These are phyloP conservation scores for Amphiprion ocellaris DNA, from an alignment of 2,113 vertebrate species.

Conservation along the genomic window DNA sequence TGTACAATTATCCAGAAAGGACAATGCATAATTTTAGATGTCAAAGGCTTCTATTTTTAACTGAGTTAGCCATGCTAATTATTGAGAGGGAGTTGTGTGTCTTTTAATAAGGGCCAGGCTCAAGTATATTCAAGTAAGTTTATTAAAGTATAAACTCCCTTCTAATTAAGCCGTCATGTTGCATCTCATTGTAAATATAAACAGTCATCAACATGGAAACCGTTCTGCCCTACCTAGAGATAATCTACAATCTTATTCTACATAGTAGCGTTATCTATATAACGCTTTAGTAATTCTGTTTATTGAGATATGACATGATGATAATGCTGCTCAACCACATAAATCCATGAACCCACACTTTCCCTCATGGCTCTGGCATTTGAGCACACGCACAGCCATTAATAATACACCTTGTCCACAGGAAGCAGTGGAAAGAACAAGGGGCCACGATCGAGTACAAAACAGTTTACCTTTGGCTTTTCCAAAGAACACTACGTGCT, in stretches of 20 bases:
- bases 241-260: background rate
- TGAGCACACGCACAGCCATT: conserved; percentile 39
- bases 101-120: conserved; percentile 28
- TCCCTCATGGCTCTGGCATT: background rate
- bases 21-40: background rate
- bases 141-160: background rate
- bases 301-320: conserved; percentile 1
- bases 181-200: background rate
- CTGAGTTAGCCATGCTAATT: background rate
- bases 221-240: background rate
- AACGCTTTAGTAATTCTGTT: background rate
- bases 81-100: conserved; percentile 8
- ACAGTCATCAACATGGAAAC: background rate
- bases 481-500: conserved; percentile 18
- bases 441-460: conserved; percentile 15
- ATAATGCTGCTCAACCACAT: conserved; percentile 1
- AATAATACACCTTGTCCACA: conserved; percentile 62
- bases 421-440: conserved; percentile 17
- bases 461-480: conserved; percentile 14
- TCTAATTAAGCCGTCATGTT: background rate
- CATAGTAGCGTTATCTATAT: background rate
- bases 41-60: background rate
- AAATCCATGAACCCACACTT: conserved; percentile 30
- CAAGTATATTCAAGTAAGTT: background rate
- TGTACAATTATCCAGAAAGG: background rate